phyloP scores from a whole-genome alignment of 2,113 vertebrate genomes.

The Sterrhoptilus dennistouni region DNA sequence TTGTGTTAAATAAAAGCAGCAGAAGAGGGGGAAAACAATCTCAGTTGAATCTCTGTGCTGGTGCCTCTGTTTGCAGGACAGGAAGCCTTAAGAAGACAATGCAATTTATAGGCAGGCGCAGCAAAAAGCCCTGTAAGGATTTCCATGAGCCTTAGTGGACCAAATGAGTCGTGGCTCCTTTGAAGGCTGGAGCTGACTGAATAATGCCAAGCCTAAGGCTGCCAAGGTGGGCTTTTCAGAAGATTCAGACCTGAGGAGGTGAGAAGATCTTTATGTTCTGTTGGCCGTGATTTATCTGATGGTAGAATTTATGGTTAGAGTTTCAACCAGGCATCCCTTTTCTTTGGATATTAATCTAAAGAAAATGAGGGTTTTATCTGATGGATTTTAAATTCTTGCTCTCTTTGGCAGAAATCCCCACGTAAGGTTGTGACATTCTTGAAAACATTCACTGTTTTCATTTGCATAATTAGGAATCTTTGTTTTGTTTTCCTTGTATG shows the following conservation, averaged over 20 bases:
- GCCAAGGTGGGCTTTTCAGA: slow-evolving; percentile 32
- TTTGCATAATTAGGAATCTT: slow-evolving; percentile 39
- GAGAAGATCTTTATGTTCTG: slow-evolving; percentile 43
- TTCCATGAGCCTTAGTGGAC: slow-evolving; percentile 31
- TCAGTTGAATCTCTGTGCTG: slow-evolving; percentile 51
- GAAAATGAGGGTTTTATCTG: background rate
- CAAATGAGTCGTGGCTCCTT: background rate
- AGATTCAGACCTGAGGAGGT: slow-evolving; percentile 46
- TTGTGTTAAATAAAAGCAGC: slow-evolving; percentile 58
- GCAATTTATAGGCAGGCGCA: background rate
- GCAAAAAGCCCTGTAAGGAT: slow-evolving; percentile 12
- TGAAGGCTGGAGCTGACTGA: slow-evolving; percentile 26
- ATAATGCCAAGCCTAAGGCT: slow-evolving; percentile 22
- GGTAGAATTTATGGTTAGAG: background rate
- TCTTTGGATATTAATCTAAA: background rate
- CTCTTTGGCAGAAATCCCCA: slow-evolving; percentile 18
- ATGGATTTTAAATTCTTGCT: background rate
- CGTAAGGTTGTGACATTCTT: slow-evolving; percentile 15
- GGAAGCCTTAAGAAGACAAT: slow-evolving; percentile 48
- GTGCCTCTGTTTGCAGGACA: slow-evolving; percentile 55
- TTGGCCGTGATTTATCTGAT: background rate
- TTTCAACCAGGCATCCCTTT: background rate
- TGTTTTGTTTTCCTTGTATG: slow-evolving; percentile 48
- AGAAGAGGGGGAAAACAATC: slow-evolving; percentile 50
- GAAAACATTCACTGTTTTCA: slow-evolving; percentile 38